These are phyloP conservation scores for Rhinichthys klamathensis DNA, from an alignment of 2,113 vertebrate genomes.

Conservation along the genomic window DNA sequence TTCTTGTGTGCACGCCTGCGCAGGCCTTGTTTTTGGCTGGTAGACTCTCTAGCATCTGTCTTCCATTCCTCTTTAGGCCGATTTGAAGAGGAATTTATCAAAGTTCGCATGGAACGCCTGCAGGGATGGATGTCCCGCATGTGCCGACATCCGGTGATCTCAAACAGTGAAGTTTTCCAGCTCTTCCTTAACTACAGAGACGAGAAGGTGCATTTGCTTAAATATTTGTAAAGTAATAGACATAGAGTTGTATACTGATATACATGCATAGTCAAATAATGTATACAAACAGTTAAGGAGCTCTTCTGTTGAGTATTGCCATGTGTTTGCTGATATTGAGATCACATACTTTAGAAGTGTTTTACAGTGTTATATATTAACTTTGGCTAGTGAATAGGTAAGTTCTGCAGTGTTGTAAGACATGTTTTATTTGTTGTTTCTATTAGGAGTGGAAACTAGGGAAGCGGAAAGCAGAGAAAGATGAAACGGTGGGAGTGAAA, in stretches of 20 bases:
- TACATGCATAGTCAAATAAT: neutral
- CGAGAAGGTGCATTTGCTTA: slow-evolving; percentile 78
- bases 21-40: neutral
- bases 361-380: neutral
- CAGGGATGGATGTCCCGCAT: slow-evolving; percentile 86
- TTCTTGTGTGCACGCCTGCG: too few relatives aligned
- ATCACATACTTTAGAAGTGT: neutral
- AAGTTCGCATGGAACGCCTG: slow-evolving; percentile 87
- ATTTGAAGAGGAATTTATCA: slow-evolving; percentile 89
- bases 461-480: slow-evolving; percentile 88
- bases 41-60: slow-evolving; percentile 3
- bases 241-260: neutral
- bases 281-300: neutral
- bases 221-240: neutral
- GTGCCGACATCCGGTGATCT: slow-evolving; percentile 85
- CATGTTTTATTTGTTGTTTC: neutral
- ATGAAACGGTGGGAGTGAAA: slow-evolving; percentile 83
- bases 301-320: neutral
- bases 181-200: slow-evolving; percentile 85
- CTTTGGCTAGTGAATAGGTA: neutral
- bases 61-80: slow-evolving; percentile 72
- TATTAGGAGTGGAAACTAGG: slow-evolving; percentile 86
- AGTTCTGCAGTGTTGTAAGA: neutral
- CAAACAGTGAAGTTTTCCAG: slow-evolving; percentile 86
- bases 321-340: neutral